A percentile compares a stretch with the other conserved stretches of the same genome.
These are phyloP conservation scores for Ridgeia piscesae DNA, from an alignment of 1,140 invertebrate species.

Conservation along the genomic window DNA sequence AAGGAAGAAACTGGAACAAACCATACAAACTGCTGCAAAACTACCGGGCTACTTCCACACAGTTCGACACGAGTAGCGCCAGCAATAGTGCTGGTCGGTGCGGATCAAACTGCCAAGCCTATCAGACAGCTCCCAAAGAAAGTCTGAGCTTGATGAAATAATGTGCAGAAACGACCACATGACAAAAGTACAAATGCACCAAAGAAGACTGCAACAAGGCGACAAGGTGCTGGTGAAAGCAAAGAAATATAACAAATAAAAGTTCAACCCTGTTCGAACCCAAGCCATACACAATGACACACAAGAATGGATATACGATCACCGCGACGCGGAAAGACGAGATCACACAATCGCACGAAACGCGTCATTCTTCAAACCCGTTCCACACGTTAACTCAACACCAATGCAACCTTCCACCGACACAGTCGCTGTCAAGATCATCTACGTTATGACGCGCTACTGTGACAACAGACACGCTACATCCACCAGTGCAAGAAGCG, in stretches of 20 bases:
- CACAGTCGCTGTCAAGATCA: too few relatives aligned
- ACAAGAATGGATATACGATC: neutral
- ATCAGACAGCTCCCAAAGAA: neutral
- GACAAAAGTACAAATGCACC: neutral
- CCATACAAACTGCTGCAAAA: constrained; percentile 26
- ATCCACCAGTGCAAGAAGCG: too few relatives aligned
- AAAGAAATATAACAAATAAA: neutral
- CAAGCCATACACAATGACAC: neutral
- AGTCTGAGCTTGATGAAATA: neutral
- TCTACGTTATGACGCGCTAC: too few relatives aligned
- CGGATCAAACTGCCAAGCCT: neutral
- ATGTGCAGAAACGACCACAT: neutral
- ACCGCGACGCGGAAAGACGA: neutral
- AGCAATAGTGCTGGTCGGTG: neutral
- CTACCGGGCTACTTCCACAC: constrained; percentile 33
- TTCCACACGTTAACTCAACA: neutral
- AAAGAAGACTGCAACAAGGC: neutral
- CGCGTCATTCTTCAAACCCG: neutral
- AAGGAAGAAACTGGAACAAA: constrained; percentile 29
- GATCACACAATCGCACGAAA: neutral
- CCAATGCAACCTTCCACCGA: too few relatives aligned
- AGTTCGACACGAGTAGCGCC: neutral
- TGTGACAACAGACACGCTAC: too few relatives aligned
- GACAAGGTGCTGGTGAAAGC: neutral
- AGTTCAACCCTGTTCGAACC: neutral